A percentile compares a stretch with the other conserved stretches of the same genome.
These are phyloP conservation scores for Mormyrops attenuatus DNA, from an alignment of 2,797 vertebrate genomes.

Conservation along the genomic window DNA sequence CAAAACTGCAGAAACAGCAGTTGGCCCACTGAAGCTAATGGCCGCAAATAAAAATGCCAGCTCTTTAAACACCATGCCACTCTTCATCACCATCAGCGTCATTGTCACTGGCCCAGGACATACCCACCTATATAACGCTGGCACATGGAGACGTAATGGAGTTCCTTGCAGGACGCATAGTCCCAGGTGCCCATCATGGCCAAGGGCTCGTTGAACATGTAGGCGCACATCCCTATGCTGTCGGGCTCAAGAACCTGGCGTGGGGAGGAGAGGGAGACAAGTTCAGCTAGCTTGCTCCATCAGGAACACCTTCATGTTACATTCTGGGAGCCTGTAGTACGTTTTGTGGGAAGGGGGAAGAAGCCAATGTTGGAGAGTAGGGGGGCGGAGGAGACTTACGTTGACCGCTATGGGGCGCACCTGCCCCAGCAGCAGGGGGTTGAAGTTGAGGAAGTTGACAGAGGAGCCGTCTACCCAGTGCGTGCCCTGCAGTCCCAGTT, in stretches of 20 bases:
- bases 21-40: background rate
- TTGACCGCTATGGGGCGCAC: conserved; percentile 49
- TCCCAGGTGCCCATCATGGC: conserved; percentile 64
- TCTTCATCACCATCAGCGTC: background rate
- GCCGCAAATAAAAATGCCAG: background rate
- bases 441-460: conserved; percentile 61
- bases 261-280: conserved; percentile 24
- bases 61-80: background rate
- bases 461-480: conserved; percentile 58
- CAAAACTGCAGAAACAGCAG: background rate
- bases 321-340: background rate
- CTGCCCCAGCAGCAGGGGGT: conserved; percentile 56
- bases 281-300: no score
- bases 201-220: conserved; percentile 62
- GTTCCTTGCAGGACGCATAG: conserved; percentile 59
- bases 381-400: conserved; percentile 45
- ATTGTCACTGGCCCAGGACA: background rate
- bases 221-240: conserved; percentile 54
- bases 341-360: background rate
- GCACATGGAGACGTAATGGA: conserved; percentile 57
- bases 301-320: background rate
- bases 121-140: conserved; percentile 56
- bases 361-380: background rate
- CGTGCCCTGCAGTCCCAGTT: conserved; percentile 42
- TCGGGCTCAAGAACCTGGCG: conserved; percentile 57